Evolutionary conservation across 2,888 invertebrate genomes (phyloP).

Genomic region (Tetranychus piercei): DNA sequence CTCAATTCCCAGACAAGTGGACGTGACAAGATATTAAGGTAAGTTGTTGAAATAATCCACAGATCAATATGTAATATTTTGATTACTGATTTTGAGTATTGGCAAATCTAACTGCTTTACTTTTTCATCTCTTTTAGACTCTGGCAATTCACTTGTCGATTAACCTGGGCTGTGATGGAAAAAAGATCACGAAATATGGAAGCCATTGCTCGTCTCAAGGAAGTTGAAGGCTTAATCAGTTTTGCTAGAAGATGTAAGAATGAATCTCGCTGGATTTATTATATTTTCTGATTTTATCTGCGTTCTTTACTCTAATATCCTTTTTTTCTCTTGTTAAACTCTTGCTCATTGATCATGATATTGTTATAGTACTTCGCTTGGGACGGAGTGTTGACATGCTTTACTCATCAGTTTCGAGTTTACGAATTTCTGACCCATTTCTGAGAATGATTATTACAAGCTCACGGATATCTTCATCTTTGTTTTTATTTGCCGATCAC

Average conservation of each 20-base stretch:
- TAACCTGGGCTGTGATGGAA: neutral
- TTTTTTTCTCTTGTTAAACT: neutral
- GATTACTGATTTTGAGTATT: neutral
- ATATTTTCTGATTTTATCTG: no score
- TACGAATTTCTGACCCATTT: constrained; percentile 51
- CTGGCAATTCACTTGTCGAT: neutral
- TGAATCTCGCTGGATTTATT: no score
- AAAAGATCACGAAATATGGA: neutral
- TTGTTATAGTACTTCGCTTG: constrained; percentile 51
- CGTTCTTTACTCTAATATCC: neutral
- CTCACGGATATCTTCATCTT: constrained; percentile 55
- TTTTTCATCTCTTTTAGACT: neutral
- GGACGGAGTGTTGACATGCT: constrained; percentile 65
- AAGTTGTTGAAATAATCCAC: neutral
- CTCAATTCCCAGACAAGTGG: neutral
- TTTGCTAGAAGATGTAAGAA: neutral
- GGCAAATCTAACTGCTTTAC: neutral
- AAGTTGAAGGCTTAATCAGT: neutral
- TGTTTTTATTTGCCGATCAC: constrained; percentile 67
- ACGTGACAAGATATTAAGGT: neutral
- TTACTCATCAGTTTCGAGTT: constrained; percentile 50
- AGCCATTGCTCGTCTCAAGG: neutral
- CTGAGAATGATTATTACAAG: constrained; percentile 53
- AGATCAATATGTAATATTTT: neutral
- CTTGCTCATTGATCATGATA: neutral